Base-by-base conservation (phyloP, 2,113 vertebrate genomes). In the Tenrec ecaudatus region DNA sequence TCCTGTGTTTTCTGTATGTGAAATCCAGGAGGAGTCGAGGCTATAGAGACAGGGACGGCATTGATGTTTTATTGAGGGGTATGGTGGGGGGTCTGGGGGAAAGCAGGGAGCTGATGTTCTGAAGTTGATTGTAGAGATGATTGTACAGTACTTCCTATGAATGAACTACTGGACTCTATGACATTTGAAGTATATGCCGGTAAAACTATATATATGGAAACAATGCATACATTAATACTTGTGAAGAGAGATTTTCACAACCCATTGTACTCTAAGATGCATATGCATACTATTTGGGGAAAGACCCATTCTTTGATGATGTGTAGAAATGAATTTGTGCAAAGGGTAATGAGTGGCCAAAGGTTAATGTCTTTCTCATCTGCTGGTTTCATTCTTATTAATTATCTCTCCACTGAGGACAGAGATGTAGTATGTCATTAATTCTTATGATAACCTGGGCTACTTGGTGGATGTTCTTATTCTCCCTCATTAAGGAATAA, bases 161-260 rank as follows among this genome's bases (percentile, higher is more conserved):
- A 12, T 20, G 19, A 62, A 62, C 60, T 23, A 53, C 47, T 53
- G 47, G 60, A 62, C 22, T 62, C 60, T 62, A 62, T 62, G 22
- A 62, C 19, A 62, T 23, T 22, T 62, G 22, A 5, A 53, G 47
- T 10, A 53, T 14, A 53, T 53, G 47, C 47, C 47, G 11, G 9
- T 53, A 53, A 53, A 53, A 10, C 12, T 10, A 53, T 10, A 53
- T 53, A 53, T 53, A 53, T 53, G 47, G 22, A 8, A 62, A 62
- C 57, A 62, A 62, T 53, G 47, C 12, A 53, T 10, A 10, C 58
- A 62, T 75, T 69, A 78, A 33, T 80, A 31, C 20, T 5, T 10
- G 1, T 79, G n/a, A 87, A 85, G n/a, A 93, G 38, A 82, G 4
- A 82, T 12, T 88, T 91, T 68, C 86, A 79, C 14, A 77, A 16